Base-by-base conservation (phyloP, 2,797 vertebrate species). In the Falco berigora region DNA sequence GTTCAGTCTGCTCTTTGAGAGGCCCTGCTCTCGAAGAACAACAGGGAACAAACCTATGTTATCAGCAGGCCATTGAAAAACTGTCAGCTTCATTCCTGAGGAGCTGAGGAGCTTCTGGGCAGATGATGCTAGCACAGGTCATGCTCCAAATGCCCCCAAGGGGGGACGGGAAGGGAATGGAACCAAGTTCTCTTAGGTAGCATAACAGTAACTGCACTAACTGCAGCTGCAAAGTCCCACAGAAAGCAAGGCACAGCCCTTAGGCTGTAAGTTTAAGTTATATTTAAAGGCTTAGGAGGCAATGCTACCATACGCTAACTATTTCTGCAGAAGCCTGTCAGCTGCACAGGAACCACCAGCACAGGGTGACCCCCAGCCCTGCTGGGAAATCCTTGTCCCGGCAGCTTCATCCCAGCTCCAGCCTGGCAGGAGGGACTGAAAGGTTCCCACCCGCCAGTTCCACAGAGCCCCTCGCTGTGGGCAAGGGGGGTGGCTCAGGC, bases 401-500 rank as follows among this genome's bases (percentile, higher is more conserved):
- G 0, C 1, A 3, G 49, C 52, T 81, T 66, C 3, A 2, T 19
- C 27, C 40, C 74, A 56, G 58, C 36, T 68, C 66, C 58, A 75
- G 49, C 1, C 3, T 0, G 23, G 49, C 27, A 15, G 81, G 16
- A 34, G 32, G 30, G 69, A 78, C 12, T 40, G 63, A 56, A 84
- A n/a, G n/a, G 64, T n/a, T 67, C 14, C 21, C 28, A 18, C 19
- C 8, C 2, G 0, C 16, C 40, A 14, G 12, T 16, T 27, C 24
- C 5, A 1, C 50, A 74, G 61, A 55, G 44, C 6, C n/a, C 47
- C 40, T 89, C 0, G 0, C 44, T 69, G 16, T 0, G 0, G 42
- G 36, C 14, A 15, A 50, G 38, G 2, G 2, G 74, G 32, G 25
- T 1, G 38, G 56, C 42, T 56, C 18, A 15, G 36, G 44, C 47